phyloP scores from a whole-genome alignment of 2,888 invertebrate genomes.

The Laothoe populi region DNA sequence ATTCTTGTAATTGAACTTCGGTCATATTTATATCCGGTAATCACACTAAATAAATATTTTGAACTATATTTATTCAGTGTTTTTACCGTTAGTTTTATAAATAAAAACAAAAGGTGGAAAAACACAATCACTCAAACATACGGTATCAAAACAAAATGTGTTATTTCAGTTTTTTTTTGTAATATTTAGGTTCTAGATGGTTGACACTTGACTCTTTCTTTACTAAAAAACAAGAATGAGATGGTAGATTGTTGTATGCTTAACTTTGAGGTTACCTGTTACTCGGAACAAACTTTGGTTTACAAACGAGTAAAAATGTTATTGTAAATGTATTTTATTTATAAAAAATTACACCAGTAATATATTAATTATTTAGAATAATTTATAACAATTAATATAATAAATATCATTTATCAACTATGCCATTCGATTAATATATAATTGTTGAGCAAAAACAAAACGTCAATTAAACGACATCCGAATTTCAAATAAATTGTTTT shows the following conservation, averaged over 20 bases:
- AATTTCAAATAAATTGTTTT: conserved; percentile 18
- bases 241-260: no score
- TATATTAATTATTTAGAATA: no score
- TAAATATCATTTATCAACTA: no score
- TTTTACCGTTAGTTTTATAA: background rate
- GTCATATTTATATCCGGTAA: conserved; percentile 62
- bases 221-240: no score
- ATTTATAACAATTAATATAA: no score
- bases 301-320: no score
- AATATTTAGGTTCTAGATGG: background rate
- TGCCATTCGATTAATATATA: background rate
- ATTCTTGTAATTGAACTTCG: conserved; percentile 86
- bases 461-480: conserved; percentile 3
- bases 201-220: background rate
- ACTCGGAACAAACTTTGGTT: no score
- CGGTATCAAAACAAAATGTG: conserved; percentile 7
- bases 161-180: background rate
- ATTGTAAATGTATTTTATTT: no score
- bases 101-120: background rate
- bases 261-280: no score
- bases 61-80: background rate
- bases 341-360: no score
- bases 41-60: no score
- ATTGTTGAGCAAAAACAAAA: conserved; percentile 6
- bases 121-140: conserved; percentile 3